phyloP scores from a whole-genome alignment of 2,888 invertebrate species.

The Habrosyne pyritoides region DNA sequence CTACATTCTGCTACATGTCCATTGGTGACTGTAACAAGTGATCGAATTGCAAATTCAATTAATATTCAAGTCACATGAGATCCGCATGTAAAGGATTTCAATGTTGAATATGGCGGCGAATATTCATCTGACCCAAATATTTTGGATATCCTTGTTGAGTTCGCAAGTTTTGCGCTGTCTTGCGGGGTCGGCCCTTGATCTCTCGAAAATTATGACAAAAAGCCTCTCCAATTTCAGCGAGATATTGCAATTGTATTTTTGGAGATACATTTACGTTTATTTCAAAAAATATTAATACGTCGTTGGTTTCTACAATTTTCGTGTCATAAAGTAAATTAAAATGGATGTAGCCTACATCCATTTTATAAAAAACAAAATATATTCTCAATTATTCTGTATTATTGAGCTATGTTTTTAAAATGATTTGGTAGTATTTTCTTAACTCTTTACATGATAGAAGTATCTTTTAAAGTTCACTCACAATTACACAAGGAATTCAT shows the following conservation, averaged over 20 bases:
- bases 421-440: too few relatives aligned
- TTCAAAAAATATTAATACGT: background rate
- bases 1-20: background rate
- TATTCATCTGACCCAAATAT: conserved; percentile 43
- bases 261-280: conserved; percentile 18
- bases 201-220: conserved; percentile 58
- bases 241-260: conserved; percentile 44
- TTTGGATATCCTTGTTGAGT: conserved; percentile 50
- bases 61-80: conserved; percentile 11
- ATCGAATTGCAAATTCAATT: conserved; percentile 5
- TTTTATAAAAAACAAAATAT: too few relatives aligned
- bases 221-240: conserved; percentile 44
- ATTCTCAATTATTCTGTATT: too few relatives aligned
- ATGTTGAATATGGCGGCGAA: conserved; percentile 9
- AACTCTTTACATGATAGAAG: too few relatives aligned
- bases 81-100: conserved; percentile 8
- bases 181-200: conserved; percentile 42
- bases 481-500: too few relatives aligned
- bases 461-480: too few relatives aligned
- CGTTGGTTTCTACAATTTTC: background rate
- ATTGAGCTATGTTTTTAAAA: too few relatives aligned
- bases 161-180: conserved; percentile 41
- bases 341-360: too few relatives aligned
- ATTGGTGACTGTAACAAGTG: background rate
- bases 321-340: background rate